A percentile compares a stretch with the other conserved stretches of the same genome.
These are phyloP conservation scores for Paradoxurus hermaphroditus DNA, from an alignment of 2,113 vertebrate genomes.

Conservation along the genomic window DNA sequence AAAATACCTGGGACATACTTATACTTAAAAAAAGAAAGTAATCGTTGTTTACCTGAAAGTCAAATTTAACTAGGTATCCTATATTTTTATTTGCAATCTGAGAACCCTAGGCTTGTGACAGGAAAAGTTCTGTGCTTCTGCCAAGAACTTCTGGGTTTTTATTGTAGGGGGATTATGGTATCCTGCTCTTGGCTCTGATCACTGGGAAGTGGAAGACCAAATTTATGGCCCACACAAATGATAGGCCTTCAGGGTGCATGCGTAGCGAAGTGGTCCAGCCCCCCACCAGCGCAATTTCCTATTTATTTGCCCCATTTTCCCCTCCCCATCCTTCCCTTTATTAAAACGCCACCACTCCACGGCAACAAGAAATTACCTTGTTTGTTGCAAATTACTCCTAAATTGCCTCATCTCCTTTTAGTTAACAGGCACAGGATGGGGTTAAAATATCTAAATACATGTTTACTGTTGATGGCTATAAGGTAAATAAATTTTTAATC, in stretches of 20 bases:
- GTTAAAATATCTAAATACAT: neutral
- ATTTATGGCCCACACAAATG: fast-evolving
- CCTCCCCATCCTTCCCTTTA: too few relatives aligned
- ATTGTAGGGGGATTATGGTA: neutral
- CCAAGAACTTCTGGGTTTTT: neutral
- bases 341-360: neutral
- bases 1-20: neutral
- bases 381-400: neutral
- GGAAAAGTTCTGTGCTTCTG: neutral
- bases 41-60: neutral
- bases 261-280: too few relatives aligned
- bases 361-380: neutral
- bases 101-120: neutral
- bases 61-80: neutral
- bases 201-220: neutral
- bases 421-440: neutral
- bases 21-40: neutral
- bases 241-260: fast-evolving
- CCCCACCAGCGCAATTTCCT: fast-evolving
- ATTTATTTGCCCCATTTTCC: neutral
- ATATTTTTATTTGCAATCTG: neutral
- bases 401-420: neutral
- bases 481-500: neutral
- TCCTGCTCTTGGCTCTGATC: neutral
- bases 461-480: neutral